Evolutionary conservation across 2,888 invertebrate species (phyloP), one percentile per base, ranked within the genome.

Genomic region (Drosophila anceps): DNA sequence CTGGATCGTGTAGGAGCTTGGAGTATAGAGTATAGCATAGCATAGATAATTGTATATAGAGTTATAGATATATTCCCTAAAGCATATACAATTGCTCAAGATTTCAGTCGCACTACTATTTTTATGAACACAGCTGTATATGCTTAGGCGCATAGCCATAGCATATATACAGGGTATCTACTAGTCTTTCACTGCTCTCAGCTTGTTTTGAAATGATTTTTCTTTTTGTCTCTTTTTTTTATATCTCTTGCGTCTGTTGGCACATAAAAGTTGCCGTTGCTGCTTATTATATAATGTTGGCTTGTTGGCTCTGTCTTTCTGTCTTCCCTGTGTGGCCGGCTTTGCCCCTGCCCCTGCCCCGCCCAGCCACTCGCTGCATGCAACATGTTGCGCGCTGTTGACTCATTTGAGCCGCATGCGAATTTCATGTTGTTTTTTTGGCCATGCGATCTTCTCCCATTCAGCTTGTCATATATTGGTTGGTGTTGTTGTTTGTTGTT

Each of bases 351-450:
- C 33, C 20, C 50, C 35, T n/a, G 10, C 8, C 24, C 29, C 59
- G 54, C 20, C 33, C 20, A 4, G 33, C 24, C 18, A 4, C 41
- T 7, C 12, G 18, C 46, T n/a, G 18, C 78, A 69, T 74, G 76
- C 79, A 65, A 74, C 79, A 74, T 79, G 76, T 74, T 65, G 79
- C 64, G 61, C 41, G 35, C 44, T 31, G 58, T 55, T 69, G 68
- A n/a, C 53, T 33, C 41, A 20, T 55, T 41, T 46, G 6, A 29
- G n/a, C 51, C 51, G 8, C 13, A 18, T 39, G 63, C 44, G 44
- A 55, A 55, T 29, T 55, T 39, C 8, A 13, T 18, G 27, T 12
- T 35, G 33, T 20, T 13, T 15, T 18, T 35, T 20, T n/a, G 53
- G 46, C 57, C 41, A 60, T 57, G 44, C 51, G 74, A 76, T 74